phyloP scores from a whole-genome alignment of 2,888 invertebrate species.

The Eretmocerus hayati region DNA sequence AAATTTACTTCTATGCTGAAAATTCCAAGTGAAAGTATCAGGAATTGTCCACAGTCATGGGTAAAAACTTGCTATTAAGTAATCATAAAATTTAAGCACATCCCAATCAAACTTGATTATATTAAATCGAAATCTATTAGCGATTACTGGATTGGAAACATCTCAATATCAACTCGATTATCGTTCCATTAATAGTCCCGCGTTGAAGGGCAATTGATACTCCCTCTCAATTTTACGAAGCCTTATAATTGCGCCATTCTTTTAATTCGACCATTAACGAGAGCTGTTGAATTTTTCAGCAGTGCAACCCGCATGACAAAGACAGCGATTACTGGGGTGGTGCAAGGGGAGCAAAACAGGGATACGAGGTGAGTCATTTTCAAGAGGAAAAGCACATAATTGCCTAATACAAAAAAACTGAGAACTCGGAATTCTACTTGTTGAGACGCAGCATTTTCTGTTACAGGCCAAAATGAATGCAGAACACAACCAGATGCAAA shows the following conservation, averaged over 20 bases:
- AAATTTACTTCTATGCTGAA: too few relatives aligned
- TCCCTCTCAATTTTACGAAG: too few relatives aligned
- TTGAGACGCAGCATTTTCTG: constrained; percentile 45
- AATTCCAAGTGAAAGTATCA: too few relatives aligned
- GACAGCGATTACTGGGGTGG: constrained; percentile 46
- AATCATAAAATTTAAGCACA: too few relatives aligned
- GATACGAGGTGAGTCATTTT: constrained; percentile 43
- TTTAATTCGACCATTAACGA: background rate
- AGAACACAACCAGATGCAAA: constrained; percentile 50
- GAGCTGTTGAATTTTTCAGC: constrained; percentile 33
- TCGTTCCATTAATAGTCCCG: too few relatives aligned
- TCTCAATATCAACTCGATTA: too few relatives aligned
- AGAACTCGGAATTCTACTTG: constrained; percentile 36
- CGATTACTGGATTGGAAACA: too few relatives aligned
- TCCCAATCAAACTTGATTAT: too few relatives aligned
- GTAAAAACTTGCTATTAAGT: too few relatives aligned
- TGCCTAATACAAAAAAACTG: constrained; percentile 18
- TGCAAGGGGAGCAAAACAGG: constrained; percentile 43
- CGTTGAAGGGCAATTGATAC: too few relatives aligned
- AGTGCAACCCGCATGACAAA: constrained; percentile 46
- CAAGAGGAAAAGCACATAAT: constrained; percentile 23
- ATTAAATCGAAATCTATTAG: too few relatives aligned
- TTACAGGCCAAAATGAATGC: constrained; percentile 53
- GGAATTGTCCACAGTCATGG: too few relatives aligned
- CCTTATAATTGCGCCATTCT: background rate